Evolutionary conservation across 92 coral and sea anemone species (phyloP).

Genomic region (Desmophyllum pertusum): DNA sequence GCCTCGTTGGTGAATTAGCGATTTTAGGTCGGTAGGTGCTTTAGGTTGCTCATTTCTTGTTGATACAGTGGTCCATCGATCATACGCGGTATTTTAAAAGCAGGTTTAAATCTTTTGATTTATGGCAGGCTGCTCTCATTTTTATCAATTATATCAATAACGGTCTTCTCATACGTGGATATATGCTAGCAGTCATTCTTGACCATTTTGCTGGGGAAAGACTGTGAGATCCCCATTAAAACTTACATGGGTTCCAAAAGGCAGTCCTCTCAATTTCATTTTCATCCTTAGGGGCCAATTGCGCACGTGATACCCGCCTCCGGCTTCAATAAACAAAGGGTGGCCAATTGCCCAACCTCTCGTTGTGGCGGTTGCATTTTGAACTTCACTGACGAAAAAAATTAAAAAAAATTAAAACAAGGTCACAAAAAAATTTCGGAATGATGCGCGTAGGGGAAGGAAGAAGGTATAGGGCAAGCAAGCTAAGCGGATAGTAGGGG

Average conservation of each 20-base stretch:
- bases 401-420: not conserved
- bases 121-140: no score
- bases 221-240: not conserved
- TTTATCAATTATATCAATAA: not conserved
- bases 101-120: no score
- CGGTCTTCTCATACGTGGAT: not conserved
- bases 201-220: no score
- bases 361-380: slow-evolving; percentile 64
- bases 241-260: slow-evolving; percentile 51
- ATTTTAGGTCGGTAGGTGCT: no score
- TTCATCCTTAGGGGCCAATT: slow-evolving; percentile 71
- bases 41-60: no score
- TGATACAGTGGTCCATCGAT: no score
- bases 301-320: slow-evolving; percentile 59
- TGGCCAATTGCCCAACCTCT: slow-evolving; percentile 87
- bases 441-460: no score
- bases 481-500: not conserved
- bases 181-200: not conserved
- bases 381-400: slow-evolving; percentile 8
- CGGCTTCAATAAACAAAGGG: slow-evolving; percentile 62
- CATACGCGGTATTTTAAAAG: no score
- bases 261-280: slow-evolving; percentile 39
- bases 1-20: no score
- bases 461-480: no score
- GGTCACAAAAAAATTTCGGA: no score